Conservation (phyloP, 53 echinoderm and acorn worm species). For the Henricia sp. region DNA sequence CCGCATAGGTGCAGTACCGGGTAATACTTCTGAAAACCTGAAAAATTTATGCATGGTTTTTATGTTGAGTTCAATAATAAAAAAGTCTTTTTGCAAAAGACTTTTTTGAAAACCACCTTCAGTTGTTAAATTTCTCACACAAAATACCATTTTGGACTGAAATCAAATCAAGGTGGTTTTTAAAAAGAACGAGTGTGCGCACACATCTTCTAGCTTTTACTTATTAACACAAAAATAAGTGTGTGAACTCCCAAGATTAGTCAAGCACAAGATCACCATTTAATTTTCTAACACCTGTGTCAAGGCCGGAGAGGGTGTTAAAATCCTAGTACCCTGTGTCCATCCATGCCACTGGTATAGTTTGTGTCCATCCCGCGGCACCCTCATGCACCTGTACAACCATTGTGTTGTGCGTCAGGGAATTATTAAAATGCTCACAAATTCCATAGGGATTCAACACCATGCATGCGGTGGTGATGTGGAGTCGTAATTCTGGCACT, state of each 20-base stretch:
- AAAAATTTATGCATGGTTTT: no score
- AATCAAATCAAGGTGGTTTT: no score
- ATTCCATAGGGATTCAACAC: not conserved
- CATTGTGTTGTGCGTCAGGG: conserved; percentile 14
- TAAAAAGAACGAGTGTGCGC: no score
- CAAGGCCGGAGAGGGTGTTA: conserved; percentile 33
- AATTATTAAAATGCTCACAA: conserved; percentile 23
- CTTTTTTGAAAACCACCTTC: no score
- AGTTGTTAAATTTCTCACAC: no score
- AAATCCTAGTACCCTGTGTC: not conserved
- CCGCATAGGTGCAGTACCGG: no score
- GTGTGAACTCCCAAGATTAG: conserved; percentile 9
- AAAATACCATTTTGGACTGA: no score
- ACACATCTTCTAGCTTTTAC: no score
- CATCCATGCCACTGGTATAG: not conserved
- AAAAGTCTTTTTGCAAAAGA: no score
- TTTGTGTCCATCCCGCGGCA: conserved; percentile 4
- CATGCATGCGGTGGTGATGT: not conserved
- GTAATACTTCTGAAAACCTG: no score
- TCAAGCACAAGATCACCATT: conserved; percentile 50
- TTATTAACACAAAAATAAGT: not conserved
- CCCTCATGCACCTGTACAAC: not conserved
- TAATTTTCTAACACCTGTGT: conserved; percentile 37
- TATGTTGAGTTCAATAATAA: no score
- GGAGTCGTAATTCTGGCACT: not conserved